phyloP scores from a whole-genome alignment of 2,888 invertebrate species.

The Antitype chi region DNA sequence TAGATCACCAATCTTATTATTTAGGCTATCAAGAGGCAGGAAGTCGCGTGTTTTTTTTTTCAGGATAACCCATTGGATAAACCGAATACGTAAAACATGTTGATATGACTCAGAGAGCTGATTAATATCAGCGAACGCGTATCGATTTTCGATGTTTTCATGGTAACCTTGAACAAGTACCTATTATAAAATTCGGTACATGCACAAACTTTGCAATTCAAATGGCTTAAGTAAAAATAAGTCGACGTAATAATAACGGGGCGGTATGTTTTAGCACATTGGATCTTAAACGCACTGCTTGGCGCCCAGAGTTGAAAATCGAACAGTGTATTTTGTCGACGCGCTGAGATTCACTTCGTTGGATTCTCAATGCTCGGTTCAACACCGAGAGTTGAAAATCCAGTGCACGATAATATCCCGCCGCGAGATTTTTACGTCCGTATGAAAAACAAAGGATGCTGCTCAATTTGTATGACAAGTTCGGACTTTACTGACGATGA shows the following conservation, averaged over 20 bases:
- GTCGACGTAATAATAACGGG: neutral
- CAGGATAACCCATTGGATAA: constrained; percentile 25
- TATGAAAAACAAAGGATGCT: constrained; percentile 33
- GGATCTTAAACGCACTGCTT: too few species aligned
- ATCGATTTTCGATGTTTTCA: constrained; percentile 24
- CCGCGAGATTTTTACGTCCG: too few species aligned
- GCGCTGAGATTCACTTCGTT: too few species aligned
- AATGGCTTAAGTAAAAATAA: neutral
- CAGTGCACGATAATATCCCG: too few species aligned
- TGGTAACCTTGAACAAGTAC: constrained; percentile 12
- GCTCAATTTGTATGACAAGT: constrained; percentile 18
- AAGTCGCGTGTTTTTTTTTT: neutral
- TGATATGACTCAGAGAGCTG: constrained; percentile 29
- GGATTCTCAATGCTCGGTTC: too few species aligned
- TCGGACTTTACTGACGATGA: constrained; percentile 63
- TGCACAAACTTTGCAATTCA: constrained; percentile 48
- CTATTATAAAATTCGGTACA: neutral
- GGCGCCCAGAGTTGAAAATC: too few species aligned
- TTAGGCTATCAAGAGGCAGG: neutral
- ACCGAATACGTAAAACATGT: constrained; percentile 19
- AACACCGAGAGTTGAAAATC: too few species aligned
- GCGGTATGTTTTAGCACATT: too few species aligned
- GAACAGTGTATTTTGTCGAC: too few species aligned
- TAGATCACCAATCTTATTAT: neutral
- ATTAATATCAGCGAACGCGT: constrained; percentile 25